Base-by-base conservation (phyloP, 2,888 invertebrate genomes). In the Noctua janthina region DNA sequence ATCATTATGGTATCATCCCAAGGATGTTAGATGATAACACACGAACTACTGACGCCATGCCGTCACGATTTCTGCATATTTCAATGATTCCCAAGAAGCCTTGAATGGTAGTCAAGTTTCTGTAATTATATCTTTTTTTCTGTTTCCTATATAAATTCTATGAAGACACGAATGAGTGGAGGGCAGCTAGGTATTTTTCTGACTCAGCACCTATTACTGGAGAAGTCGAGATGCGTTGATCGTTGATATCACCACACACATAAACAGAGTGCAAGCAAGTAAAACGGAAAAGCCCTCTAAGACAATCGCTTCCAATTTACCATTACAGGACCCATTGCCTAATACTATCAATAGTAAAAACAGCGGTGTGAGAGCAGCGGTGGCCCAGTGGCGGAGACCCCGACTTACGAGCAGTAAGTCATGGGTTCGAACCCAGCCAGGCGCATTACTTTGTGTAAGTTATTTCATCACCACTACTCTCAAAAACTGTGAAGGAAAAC, bases 1-100 rank as follows among this genome's bases (percentile, higher is more conserved):
- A 88, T 90, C 91, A 90, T 88, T 86, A 80, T 85, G 87, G 88
- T 86, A 89, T 91, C 90, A 91, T 88, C 72, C 68, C 76, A 85
- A 88, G 89, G 90, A 90, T 90, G 81, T 85, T 78, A 68, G 79
- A 85, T 89, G 89, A 90, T 90, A 91, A 78, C 83, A 89, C 86
- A 85, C 81, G 83, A 87, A 84, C 74, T 29, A 75, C 66, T 91
- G 88, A 90, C 88, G 91, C 87, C 76, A 85, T 39, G 43, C 82
- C 67, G 81, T 87, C 87, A 87, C 89, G 87, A 86, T 79, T 88
- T 85, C 83, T 79, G 71, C 83, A 87, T 85, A 85, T 78, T 86
- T 77, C 85, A 86, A 87, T 78, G 78, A 80, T 81, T 79, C 76
- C 35, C 23, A 76, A 56, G 62, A 62, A 72, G 8, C 46, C 49